Evolutionary conservation across 2,113 vertebrate genomes (phyloP).

Genomic region (Hypanus sabinus): DNA sequence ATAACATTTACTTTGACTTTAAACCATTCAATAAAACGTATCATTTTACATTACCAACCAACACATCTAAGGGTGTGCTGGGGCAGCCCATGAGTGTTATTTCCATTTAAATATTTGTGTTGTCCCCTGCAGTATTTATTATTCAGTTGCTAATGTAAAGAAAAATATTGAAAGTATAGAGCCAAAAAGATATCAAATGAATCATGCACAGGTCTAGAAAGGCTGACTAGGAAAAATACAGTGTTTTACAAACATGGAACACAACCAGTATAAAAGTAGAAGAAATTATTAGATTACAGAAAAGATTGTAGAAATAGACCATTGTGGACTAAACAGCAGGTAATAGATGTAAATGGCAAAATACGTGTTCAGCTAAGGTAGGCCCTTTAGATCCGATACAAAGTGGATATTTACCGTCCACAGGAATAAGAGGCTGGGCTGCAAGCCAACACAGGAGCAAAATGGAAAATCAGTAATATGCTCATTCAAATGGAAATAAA

Average conservation of each 20-base stretch:
- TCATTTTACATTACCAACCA: too few species aligned
- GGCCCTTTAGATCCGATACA: not conserved
- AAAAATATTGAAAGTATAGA: not conserved
- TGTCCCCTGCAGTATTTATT: not conserved
- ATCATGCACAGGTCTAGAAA: too few species aligned
- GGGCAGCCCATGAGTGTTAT: too few species aligned
- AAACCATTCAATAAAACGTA: too few species aligned
- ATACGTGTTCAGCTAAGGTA: not conserved
- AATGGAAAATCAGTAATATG: not conserved
- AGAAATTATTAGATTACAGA: not conserved
- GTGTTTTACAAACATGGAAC: not conserved
- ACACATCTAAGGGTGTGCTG: too few species aligned
- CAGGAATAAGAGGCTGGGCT: not conserved
- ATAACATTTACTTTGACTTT: too few species aligned
- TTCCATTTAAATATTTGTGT: not conserved
- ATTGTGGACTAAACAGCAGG: not conserved
- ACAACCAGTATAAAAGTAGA: not conserved
- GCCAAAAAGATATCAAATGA: not conserved
- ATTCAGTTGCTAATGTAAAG: not conserved
- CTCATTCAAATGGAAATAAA: not conserved
- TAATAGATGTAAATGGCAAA: not conserved
- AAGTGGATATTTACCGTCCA: not conserved
- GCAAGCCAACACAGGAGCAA: not conserved
- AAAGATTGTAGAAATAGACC: not conserved
- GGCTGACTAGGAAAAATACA: not conserved